Base-by-base conservation (phyloP, 2,113 vertebrate genomes). In the Acrocephalus kingi region DNA sequence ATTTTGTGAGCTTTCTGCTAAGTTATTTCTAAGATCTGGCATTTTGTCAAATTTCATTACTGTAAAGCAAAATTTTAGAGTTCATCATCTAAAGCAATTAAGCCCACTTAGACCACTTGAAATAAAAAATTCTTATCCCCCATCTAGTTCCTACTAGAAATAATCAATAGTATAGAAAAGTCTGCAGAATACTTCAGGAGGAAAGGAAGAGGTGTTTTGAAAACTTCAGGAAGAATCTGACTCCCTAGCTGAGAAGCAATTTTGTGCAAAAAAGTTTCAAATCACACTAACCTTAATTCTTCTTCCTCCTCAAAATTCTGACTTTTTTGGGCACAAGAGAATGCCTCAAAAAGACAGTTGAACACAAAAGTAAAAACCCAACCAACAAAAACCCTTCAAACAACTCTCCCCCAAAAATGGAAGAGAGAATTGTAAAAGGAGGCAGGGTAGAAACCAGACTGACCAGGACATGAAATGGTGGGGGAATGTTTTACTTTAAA, bases 401-500 rank as follows among this genome's bases (percentile, higher is more conserved):
- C 11, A 83, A 52, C 11, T 48, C 31, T 62, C 25, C 21, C 35
- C 11, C 8, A 52, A 72, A 68, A 77, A 9, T 23, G 11, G 15
- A 71, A 89, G 20, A 59, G 14, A 64, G 24, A 89, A 87, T 15
- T 73, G 55, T 59, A 71, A 84, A 80, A 84, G 23, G n/a, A 80
- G 33, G 10, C 48, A 39, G 13, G 22, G 13, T 46, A 5, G 28
- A 91, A 92, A 89, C 68, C 58, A 96, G 51, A 83, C 35, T 66
- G 49, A 58, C 84, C 30, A 63, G 78, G 25, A 63, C 59, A 92
- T 63, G 59, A 35, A 87, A 25, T 13, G 11, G 22, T 54, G 28
- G 59, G 52, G 66, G 46, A 87, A 89, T 22, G 58, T 62, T 95
- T 88, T 90, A 95, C 84, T 93, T 94, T 93, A 92, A 84, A 92